Evolutionary conservation across 1,140 invertebrate genomes (phyloP).

Genomic region (Drosophila punjabiensis): DNA sequence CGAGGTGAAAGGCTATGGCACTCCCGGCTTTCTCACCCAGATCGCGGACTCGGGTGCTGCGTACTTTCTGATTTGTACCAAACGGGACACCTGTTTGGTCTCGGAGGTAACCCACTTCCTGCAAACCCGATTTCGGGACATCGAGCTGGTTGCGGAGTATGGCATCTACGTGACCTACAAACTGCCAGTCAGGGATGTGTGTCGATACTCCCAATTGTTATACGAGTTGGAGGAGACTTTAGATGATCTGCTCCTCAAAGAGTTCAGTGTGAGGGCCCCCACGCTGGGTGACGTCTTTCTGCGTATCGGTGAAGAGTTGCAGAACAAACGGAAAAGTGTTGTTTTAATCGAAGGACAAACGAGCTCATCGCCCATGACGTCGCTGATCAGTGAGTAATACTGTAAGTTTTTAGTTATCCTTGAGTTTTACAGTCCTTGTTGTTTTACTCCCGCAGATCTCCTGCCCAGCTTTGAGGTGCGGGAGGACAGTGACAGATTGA

Average conservation of each 20-base stretch:
- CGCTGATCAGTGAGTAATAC: constrained; percentile 15
- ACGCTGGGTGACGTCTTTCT: constrained; percentile 93
- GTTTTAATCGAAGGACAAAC: neutral
- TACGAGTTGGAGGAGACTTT: constrained; percentile 27
- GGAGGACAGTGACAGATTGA: neutral
- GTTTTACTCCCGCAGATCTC: constrained; percentile 6
- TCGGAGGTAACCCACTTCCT: constrained; percentile 41
- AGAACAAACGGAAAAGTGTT: neutral
- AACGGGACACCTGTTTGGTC: constrained; percentile 20
- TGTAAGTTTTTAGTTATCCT: neutral
- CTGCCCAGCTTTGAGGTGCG: constrained; percentile 18
- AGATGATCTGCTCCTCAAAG: constrained; percentile 86
- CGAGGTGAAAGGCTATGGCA: constrained; percentile 92
- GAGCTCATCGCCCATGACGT: neutral
- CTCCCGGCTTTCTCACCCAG: constrained; percentile 90
- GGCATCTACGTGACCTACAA: constrained; percentile 39
- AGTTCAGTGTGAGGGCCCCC: constrained; percentile 95
- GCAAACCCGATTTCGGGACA: neutral
- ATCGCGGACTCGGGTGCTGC: constrained; percentile 91
- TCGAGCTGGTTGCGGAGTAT: constrained; percentile 2
- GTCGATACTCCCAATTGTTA: constrained; percentile 23
- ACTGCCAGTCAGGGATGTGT: constrained; percentile 18
- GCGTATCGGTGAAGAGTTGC: constrained; percentile 15
- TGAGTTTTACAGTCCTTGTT: neutral
- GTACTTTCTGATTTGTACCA: constrained; percentile 48